These are phyloP conservation scores for Pogonus chalceus DNA, from an alignment of 1,140 invertebrate genomes.

Conservation along the genomic window DNA sequence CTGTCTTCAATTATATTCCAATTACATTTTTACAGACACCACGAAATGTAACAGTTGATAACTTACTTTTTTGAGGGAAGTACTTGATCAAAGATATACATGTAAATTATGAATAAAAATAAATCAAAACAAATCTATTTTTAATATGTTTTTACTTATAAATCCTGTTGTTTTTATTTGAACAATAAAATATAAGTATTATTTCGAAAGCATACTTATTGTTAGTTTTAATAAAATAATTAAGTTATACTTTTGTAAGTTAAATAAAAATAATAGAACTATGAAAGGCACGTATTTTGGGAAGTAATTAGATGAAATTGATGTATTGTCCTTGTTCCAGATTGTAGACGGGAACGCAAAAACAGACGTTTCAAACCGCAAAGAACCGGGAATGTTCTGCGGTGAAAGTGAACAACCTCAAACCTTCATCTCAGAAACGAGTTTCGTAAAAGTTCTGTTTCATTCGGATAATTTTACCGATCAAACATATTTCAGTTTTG, in stretches of 20 bases:
- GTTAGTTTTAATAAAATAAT: not conserved
- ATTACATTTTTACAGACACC: too few relatives aligned
- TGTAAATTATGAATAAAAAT: too few relatives aligned
- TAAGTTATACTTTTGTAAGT: not conserved
- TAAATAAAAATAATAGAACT: not conserved
- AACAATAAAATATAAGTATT: constrained; percentile 6
- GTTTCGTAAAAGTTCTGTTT: constrained; percentile 81
- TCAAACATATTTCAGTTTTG: constrained; percentile 72
- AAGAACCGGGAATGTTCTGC: constrained; percentile 80
- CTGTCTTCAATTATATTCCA: too few relatives aligned
- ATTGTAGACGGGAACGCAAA: constrained; percentile 76
- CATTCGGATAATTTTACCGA: constrained; percentile 87
- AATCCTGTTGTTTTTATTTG: too few relatives aligned
- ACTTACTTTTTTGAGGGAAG: too few relatives aligned
- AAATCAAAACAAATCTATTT: too few relatives aligned
- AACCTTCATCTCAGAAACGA: constrained; percentile 89
- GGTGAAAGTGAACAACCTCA: constrained; percentile 87
- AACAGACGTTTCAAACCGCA: constrained; percentile 72
- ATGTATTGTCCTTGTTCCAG: constrained; percentile 39
- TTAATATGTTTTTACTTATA: too few relatives aligned
- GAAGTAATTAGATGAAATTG: not conserved
- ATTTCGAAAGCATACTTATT: constrained; percentile 5
- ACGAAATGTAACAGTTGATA: too few relatives aligned
- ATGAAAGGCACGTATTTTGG: not conserved
- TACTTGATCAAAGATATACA: too few relatives aligned